Evolutionary conservation across 2,113 vertebrate species (phyloP).

Genomic region (Forbesichthys agassizii): DNA sequence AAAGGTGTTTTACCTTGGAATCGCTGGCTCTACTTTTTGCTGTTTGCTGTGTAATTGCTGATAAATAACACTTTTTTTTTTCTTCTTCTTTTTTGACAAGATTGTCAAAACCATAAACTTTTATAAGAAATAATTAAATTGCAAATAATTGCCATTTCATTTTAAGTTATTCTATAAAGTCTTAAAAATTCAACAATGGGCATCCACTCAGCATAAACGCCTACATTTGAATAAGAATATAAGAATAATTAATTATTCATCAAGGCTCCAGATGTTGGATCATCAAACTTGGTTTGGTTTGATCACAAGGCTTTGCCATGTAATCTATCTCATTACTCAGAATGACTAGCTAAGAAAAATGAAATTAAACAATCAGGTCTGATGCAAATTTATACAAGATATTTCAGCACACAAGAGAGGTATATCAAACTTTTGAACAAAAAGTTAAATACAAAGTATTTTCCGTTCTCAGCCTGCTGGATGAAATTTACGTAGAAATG

Average conservation of each 20-base stretch:
- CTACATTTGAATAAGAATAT: constrained; percentile 45
- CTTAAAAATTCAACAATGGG: background rate
- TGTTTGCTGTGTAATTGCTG: too few species aligned
- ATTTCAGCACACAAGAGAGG: background rate
- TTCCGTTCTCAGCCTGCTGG: constrained; percentile 20
- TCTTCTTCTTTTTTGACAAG: background rate
- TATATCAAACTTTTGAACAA: constrained; percentile 19
- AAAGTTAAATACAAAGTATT: constrained; percentile 7
- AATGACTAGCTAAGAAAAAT: constrained; percentile 10
- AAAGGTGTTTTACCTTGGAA: too few species aligned
- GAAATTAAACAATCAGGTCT: constrained; percentile 1
- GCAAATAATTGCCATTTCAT: background rate
- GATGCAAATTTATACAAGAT: constrained; percentile 2
- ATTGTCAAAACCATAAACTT: background rate
- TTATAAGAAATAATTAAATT: background rate
- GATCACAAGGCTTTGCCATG: constrained; percentile 4
- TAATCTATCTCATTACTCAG: background rate
- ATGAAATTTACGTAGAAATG: constrained; percentile 58
- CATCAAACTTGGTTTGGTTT: constrained; percentile 20
- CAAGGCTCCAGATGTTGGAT: constrained; percentile 28
- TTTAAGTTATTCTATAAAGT: background rate
- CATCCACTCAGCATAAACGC: constrained; percentile 14
- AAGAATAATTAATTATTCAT: constrained; percentile 55
- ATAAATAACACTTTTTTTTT: background rate
- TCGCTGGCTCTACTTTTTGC: too few species aligned